Base-by-base conservation (phyloP, 2,888 invertebrate species). In the Tenthredo notha region DNA sequence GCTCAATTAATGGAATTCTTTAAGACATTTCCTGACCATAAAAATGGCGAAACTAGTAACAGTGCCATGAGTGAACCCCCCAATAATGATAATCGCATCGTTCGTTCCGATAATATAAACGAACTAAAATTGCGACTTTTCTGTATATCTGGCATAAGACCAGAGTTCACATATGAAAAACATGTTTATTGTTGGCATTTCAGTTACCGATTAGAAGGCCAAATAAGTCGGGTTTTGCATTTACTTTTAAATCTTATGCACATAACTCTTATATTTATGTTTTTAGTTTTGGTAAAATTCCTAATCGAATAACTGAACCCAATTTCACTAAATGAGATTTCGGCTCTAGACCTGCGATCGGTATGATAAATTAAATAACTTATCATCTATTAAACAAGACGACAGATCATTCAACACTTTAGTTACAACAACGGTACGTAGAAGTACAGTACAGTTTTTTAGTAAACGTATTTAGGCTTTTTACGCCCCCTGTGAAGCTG, bases 331-430 rank as follows among this genome's bases (percentile, higher is more conserved):
- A 77, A 54, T 74, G 54, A 77, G 77, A 37, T 77, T 77, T n/a
- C 5, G 25, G 1, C 21, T 33, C 18, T 54, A 18, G 80, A 80
- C 21, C 37, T 33, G 33, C 58, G 0, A 15, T 40, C 33, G 47
- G 4, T 21, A 12, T 58, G 33, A 33, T 58, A 78, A 58, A 78
- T 54, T 33, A 37, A 78, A 80, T 7, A 21, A 37, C 5, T 37
- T 12, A 37, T 33, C 61, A 58, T 21, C 29, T 33, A 61, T 40
- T 50, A 7, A 80, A 37, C 40, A 2, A 61, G 15, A 58, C n/a
- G 9, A 61, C 61, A 80, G 37, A 61, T 61, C 61, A 80, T 40
- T 80, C 58, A 58, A 80, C 29, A 77, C 40, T 61, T 40, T 21
- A 61, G 61, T 80, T 25, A 61, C n/a, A 21, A 33, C 54, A 58